These are phyloP conservation scores for Eretmocerus hayati DNA, from an alignment of 2,888 invertebrate genomes.

Conservation along the genomic window DNA sequence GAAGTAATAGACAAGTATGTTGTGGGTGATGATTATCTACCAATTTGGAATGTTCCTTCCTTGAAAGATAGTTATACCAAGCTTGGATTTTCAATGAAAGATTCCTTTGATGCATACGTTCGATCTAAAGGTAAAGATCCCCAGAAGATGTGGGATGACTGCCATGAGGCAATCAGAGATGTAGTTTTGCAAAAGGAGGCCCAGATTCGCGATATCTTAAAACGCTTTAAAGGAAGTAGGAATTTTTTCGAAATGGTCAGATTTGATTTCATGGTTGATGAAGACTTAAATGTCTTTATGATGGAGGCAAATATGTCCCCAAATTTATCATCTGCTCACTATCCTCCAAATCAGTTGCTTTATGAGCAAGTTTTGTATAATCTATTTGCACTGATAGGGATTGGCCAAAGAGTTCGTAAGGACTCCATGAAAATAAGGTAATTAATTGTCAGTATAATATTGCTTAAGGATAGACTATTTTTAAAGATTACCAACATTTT, in stretches of 20 bases:
- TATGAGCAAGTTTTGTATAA: conserved; percentile 91
- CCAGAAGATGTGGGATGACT: conserved; percentile 68
- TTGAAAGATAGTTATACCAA: conserved; percentile 63
- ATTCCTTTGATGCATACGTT: conserved; percentile 74
- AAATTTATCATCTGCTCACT: conserved; percentile 89
- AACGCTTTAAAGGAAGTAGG: conserved; percentile 39
- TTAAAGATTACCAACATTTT: neutral
- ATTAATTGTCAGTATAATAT: neutral
- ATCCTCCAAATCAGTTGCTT: conserved; percentile 75
- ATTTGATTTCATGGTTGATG: conserved; percentile 88
- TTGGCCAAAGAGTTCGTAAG: conserved; percentile 52
- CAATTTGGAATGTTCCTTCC: conserved; percentile 87
- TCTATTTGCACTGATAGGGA: conserved; percentile 70
- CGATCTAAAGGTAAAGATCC: conserved; percentile 63
- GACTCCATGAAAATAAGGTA: conserved; percentile 46
- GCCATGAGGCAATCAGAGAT: conserved; percentile 69
- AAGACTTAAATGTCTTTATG: conserved; percentile 74
- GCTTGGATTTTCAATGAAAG: conserved; percentile 76
- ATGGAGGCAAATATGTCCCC: conserved; percentile 99
- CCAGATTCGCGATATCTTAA: conserved; percentile 57
- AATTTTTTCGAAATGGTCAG: conserved; percentile 93
- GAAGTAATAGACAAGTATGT: conserved; percentile 80
- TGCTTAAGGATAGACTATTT: too few relatives aligned
- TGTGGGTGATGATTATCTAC: conserved; percentile 88
- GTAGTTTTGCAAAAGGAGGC: conserved; percentile 66